These are phyloP conservation scores for Lophotriccus pileatus DNA, from an alignment of 2,797 vertebrate genomes.

Conservation along the genomic window DNA sequence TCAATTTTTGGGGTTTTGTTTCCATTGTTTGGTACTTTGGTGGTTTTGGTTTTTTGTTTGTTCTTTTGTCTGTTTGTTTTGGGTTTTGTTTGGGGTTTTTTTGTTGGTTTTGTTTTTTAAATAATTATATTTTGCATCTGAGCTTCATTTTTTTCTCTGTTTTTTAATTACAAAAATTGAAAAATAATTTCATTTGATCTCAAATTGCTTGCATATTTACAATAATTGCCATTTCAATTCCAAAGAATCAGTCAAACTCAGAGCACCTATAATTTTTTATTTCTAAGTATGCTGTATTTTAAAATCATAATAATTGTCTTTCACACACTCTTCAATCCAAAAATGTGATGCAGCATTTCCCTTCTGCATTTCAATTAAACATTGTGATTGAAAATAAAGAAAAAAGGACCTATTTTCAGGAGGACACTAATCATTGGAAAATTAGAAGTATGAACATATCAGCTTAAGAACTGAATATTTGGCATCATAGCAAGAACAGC, in stretches of 20 bases:
- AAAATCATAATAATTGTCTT: background rate
- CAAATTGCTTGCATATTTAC: background rate
- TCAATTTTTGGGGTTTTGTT: background rate
- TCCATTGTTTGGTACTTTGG: background rate
- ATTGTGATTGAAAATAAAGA: background rate
- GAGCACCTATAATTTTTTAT: background rate
- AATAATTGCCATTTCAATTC: background rate
- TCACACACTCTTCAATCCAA: background rate
- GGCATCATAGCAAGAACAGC: background rate
- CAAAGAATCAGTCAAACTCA: background rate
- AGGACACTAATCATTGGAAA: background rate
- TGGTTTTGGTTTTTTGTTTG: too few relatives aligned
- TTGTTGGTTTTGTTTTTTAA: background rate
- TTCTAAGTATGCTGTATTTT: background rate
- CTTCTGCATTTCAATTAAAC: background rate
- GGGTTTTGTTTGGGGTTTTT: background rate
- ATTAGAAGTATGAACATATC: background rate
- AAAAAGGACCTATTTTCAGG: background rate
- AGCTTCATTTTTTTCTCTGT: background rate
- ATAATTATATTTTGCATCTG: background rate
- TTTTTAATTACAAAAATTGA: background rate
- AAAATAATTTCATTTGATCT: background rate
- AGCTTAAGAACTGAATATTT: background rate
- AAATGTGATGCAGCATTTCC: background rate
- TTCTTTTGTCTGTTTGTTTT: background rate